phyloP scores from a whole-genome alignment of 2,888 invertebrate species.

The Fabriciana adippe region DNA sequence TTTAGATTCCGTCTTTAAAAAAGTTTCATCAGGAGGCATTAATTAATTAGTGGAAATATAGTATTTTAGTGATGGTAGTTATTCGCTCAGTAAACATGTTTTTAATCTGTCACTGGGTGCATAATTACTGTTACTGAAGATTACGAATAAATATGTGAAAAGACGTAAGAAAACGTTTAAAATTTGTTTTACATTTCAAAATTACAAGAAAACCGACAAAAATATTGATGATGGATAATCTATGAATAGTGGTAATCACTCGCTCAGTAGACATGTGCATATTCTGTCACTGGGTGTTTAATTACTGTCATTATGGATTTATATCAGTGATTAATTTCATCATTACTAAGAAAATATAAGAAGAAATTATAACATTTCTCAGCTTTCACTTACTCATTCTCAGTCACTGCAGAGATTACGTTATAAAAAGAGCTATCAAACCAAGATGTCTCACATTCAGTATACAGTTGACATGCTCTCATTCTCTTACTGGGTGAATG shows the following conservation, averaged over 20 bases:
- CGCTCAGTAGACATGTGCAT: constrained; percentile 37
- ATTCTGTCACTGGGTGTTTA: constrained; percentile 40
- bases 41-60: too few species aligned
- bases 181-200: too few species aligned
- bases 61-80: constrained; percentile 24
- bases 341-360: too few species aligned
- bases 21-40: constrained; percentile 1
- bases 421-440: too few species aligned
- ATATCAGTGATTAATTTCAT: too few species aligned
- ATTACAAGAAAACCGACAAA: too few species aligned
- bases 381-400: constrained; percentile 34
- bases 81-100: constrained; percentile 39
- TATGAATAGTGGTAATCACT: constrained; percentile 28
- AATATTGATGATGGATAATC: too few species aligned
- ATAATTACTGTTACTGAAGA: constrained; percentile 35
- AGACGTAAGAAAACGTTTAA: too few species aligned
- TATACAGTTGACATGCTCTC: constrained; percentile 40
- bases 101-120: constrained; percentile 37
- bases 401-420: too few species aligned
- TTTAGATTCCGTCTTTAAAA: neutral
- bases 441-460: too few species aligned
- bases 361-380: neutral
- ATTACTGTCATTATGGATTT: constrained; percentile 26
- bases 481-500: constrained; percentile 38
- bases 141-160: too few species aligned